Conservation (phyloP, 2,113 vertebrate genomes). For the Elachura formosa region DNA sequence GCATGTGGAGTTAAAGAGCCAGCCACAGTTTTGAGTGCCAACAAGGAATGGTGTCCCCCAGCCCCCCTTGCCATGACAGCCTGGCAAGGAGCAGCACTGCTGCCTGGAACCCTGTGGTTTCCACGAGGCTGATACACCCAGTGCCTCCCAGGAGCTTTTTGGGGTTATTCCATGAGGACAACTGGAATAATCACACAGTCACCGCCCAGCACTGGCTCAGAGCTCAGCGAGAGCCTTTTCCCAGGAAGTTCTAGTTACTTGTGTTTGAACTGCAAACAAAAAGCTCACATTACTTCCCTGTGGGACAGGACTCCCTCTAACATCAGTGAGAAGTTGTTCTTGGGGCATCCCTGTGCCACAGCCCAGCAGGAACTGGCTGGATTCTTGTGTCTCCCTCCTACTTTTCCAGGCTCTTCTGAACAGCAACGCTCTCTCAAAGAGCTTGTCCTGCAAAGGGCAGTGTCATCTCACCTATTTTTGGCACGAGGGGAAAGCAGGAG, state of each 20-base stretch:
- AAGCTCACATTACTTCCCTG: fast-evolving
- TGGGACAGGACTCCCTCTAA: fast-evolving
- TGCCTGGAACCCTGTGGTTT: not conserved
- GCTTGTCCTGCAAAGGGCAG: not conserved
- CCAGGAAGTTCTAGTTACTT: not conserved
- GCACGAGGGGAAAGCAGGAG: not conserved
- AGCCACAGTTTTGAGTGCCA: not conserved
- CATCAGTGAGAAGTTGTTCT: not conserved
- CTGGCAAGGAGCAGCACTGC: not conserved
- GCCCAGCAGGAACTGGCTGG: not conserved
- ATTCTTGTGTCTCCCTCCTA: not conserved
- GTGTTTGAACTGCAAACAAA: not conserved
- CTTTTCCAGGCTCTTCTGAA: not conserved
- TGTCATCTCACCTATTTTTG: not conserved
- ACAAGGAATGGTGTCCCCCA: not conserved
- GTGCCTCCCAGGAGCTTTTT: not conserved
- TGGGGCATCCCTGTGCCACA: not conserved
- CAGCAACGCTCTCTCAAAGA: not conserved
- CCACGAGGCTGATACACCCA: not conserved
- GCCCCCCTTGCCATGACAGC: not conserved
- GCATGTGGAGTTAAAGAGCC: not conserved
- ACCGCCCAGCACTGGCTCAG: not conserved
- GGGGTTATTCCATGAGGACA: not conserved
- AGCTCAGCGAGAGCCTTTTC: not conserved
- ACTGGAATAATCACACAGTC: not conserved